phyloP scores from a whole-genome alignment of 2,113 vertebrate species.

The Lates calcarifer region DNA sequence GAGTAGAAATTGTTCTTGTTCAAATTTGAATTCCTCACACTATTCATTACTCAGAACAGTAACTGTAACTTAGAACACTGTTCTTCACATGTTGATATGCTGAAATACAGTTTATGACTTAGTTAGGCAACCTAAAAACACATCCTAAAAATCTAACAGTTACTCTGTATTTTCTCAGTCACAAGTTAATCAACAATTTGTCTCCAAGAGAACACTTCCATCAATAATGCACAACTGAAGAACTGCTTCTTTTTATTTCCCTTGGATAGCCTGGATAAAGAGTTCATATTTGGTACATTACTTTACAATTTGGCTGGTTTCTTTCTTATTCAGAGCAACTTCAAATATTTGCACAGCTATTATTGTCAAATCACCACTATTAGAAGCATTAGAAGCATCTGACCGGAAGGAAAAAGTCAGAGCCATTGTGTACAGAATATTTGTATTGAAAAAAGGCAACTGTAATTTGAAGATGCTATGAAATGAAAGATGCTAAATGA shows the following conservation, averaged over 20 bases:
- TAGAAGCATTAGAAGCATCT: too few relatives aligned
- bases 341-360: neutral
- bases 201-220: neutral
- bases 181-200: neutral
- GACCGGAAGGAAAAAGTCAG: neutral
- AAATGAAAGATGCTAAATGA: slow-evolving; percentile 35
- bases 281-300: neutral
- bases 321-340: neutral
- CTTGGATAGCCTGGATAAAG: neutral
- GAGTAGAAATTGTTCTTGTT: too few relatives aligned
- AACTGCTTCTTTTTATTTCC: neutral
- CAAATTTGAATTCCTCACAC: too few relatives aligned
- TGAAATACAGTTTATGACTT: neutral
- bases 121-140: neutral
- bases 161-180: neutral
- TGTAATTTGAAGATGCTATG: neutral
- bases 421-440: neutral
- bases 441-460: neutral
- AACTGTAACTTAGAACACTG: too few relatives aligned
- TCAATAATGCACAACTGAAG: slow-evolving; percentile 9
- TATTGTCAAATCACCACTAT: neutral
- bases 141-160: neutral
- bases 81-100: neutral
- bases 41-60: too few relatives aligned
- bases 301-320: neutral